A percentile compares a stretch with the other conserved stretches of the same genome.
Evolutionary conservation across 2,888 invertebrate species (phyloP).

Genomic region (Euplexia lucipara): DNA sequence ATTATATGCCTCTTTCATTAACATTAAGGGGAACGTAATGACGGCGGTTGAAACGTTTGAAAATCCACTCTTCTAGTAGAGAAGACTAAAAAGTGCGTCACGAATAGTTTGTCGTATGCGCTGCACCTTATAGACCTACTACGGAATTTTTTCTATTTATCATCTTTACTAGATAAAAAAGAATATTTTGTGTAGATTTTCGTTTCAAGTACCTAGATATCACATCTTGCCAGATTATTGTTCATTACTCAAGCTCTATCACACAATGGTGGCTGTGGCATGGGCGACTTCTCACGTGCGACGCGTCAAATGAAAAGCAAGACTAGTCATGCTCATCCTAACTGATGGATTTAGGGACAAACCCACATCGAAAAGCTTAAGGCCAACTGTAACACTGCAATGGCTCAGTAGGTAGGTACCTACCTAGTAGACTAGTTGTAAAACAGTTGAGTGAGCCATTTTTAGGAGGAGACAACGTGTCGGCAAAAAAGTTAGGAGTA

Average conservation of each 20-base stretch:
- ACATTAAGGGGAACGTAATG: too few relatives aligned
- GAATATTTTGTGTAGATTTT: constrained; percentile 11
- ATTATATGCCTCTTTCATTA: too few relatives aligned
- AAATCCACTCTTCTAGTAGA: too few relatives aligned
- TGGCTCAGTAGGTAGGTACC: too few relatives aligned
- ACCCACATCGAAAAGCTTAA: background rate
- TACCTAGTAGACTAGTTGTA: too few relatives aligned
- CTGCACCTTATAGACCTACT: too few relatives aligned
- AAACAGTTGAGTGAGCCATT: too few relatives aligned
- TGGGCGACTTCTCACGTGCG: constrained; percentile 19
- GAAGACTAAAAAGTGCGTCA: too few relatives aligned
- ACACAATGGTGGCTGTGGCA: constrained; percentile 22
- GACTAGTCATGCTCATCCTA: constrained; percentile 35
- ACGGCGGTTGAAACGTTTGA: too few relatives aligned
- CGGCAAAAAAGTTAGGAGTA: too few relatives aligned
- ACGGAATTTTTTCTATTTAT: constrained; percentile 13
- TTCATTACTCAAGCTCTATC: constrained; percentile 41
- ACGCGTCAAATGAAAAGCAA: constrained; percentile 26
- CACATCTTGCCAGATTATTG: background rate
- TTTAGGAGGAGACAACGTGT: too few relatives aligned
- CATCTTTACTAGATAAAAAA: constrained; percentile 11
- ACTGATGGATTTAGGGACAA: constrained; percentile 23
- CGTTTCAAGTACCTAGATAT: constrained; percentile 26
- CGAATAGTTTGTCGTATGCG: too few relatives aligned
- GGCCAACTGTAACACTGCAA: background rate